Percentiles rank a stretch among this genome's conserved stretches.
These are phyloP conservation scores for Noctua fimbriata DNA, from an alignment of 2,888 invertebrate genomes.

Conservation along the genomic window DNA sequence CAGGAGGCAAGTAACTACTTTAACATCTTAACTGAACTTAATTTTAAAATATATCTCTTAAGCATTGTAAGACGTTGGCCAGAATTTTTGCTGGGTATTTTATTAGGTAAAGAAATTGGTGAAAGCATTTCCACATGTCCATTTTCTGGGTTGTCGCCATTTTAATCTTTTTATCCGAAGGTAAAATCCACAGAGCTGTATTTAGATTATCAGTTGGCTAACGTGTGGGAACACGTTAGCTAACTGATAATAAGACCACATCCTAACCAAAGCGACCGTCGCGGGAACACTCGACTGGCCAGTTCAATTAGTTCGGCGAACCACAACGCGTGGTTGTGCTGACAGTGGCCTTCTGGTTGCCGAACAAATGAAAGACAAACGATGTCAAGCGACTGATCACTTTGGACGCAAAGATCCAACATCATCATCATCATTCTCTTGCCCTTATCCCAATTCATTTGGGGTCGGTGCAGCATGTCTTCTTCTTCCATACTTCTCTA, in stretches of 20 bases:
- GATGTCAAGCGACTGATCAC: not conserved
- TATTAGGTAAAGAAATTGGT: not conserved
- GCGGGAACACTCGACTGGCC: not conserved
- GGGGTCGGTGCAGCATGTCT: no score
- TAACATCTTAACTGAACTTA: not conserved
- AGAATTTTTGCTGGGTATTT: not conserved
- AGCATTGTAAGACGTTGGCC: not conserved
- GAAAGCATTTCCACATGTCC: not conserved
- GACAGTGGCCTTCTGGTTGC: not conserved
- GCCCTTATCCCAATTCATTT: no score
- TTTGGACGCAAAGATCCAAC: not conserved
- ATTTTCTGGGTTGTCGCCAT: not conserved
- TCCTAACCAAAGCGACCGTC: not conserved
- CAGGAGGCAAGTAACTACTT: conserved; percentile 91
- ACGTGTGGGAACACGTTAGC: no score
- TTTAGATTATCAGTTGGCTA: not conserved
- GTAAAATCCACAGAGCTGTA: not conserved
- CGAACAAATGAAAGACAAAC: not conserved
- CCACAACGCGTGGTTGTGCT: not conserved
- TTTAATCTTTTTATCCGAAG: not conserved
- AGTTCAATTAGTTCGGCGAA: not conserved
- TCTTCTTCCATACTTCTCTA: no score
- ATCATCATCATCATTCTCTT: no score
- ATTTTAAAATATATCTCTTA: not conserved
- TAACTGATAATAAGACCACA: not conserved